Evolutionary conservation across 1,140 invertebrate genomes (phyloP).

Genomic region (Drosophila neocordata): DNA sequence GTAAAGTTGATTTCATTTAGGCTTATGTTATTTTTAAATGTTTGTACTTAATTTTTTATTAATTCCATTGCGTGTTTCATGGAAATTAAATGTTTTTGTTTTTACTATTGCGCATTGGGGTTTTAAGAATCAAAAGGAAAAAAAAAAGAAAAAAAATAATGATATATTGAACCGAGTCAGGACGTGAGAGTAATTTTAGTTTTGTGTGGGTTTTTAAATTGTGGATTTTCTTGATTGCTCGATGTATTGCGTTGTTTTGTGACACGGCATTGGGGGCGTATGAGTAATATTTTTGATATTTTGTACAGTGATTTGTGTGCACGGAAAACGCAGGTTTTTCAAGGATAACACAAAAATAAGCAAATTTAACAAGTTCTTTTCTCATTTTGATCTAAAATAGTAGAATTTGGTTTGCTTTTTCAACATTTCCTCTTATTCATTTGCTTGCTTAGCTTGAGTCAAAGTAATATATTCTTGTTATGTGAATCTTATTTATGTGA

Average conservation of each 20-base stretch:
- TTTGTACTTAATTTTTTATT: constrained; percentile 1
- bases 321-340: background rate
- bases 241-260: background rate
- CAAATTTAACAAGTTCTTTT: background rate
- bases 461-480: no score
- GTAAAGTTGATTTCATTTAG: constrained; percentile 20
- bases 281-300: constrained; percentile 49
- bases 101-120: constrained; percentile 38
- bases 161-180: constrained; percentile 12
- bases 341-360: background rate
- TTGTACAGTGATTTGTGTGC: constrained; percentile 30
- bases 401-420: no score
- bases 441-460: no score
- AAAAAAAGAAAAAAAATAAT: constrained; percentile 12
- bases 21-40: constrained; percentile 26
- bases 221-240: background rate
- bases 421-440: no score
- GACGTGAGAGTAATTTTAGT: constrained; percentile 27
- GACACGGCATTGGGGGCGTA: constrained; percentile 23
- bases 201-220: background rate
- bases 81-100: constrained; percentile 55
- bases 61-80: constrained; percentile 32
- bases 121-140: constrained; percentile 11
- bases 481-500: no score
- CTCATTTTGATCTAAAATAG: background rate